These are phyloP conservation scores for Eugnorisma glareosa DNA, from an alignment of 2,888 invertebrate species.

Conservation along the genomic window DNA sequence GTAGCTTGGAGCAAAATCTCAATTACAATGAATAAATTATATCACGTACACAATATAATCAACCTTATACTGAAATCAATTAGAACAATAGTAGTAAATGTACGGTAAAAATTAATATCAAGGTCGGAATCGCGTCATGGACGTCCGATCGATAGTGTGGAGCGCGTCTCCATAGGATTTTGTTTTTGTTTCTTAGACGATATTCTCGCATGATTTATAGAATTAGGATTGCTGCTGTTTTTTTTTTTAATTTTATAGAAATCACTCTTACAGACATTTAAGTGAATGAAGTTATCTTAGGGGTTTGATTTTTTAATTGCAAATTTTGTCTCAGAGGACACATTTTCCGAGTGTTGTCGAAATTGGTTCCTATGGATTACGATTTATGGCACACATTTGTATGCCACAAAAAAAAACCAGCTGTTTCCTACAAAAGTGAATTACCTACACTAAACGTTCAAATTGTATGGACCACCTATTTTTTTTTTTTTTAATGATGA, in stretches of 20 bases:
- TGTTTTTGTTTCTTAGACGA: not conserved
- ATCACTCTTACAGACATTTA: not conserved
- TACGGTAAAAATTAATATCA: constrained; percentile 54
- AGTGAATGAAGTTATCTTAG: not conserved
- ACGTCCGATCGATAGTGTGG: constrained; percentile 71
- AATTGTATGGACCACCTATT: no score
- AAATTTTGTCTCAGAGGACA: not conserved
- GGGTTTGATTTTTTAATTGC: not conserved
- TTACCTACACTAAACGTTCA: no score
- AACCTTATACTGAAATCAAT: constrained; percentile 24
- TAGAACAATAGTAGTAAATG: constrained; percentile 10
- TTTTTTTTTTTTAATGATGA: no score
- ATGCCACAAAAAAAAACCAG: no score
- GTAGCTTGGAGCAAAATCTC: not conserved
- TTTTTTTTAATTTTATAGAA: not conserved
- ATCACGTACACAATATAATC: constrained; percentile 29
- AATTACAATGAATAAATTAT: constrained; percentile 1
- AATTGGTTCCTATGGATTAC: not conserved
- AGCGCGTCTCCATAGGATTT: constrained; percentile 68
- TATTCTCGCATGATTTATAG: not conserved
- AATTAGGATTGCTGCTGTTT: not conserved
- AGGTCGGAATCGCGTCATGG: constrained; percentile 71
- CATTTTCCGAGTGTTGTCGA: not conserved
- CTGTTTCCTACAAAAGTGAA: no score
- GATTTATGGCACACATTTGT: not conserved